A percentile compares a stretch with the other conserved stretches of the same genome.
Evolutionary conservation across 2,797 vertebrate species (phyloP).

Genomic region (Oreonectes daqikongensis): DNA sequence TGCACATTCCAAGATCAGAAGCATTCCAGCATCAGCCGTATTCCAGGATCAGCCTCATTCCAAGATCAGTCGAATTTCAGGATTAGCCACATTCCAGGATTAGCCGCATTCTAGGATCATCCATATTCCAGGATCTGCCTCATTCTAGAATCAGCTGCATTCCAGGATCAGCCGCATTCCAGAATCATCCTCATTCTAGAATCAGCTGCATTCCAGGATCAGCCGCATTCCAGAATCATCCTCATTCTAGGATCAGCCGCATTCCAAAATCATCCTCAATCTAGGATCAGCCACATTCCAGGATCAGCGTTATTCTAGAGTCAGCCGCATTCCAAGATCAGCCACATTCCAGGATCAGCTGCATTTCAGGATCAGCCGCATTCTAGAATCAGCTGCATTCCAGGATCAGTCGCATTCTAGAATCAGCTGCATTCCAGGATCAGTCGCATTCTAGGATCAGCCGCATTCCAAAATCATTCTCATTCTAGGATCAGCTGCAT

Average conservation of each 20-base stretch:
- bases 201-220: background rate
- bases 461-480: background rate
- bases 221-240: background rate
- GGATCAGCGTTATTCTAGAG: background rate
- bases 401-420: no score
- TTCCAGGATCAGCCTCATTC: background rate
- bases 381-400: no score
- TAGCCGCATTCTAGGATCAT: no score
- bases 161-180: background rate
- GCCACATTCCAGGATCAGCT: background rate
- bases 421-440: no score
- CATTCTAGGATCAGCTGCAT: background rate
- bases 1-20: background rate
- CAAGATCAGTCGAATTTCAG: background rate
- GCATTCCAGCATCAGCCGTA: background rate
- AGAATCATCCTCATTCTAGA: background rate
- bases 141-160: background rate
- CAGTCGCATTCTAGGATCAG: no score
- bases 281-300: background rate
- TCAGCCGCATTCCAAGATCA: background rate
- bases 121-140: no score
- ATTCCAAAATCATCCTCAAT: background rate
- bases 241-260: no score
- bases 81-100: background rate
- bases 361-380: background rate